phyloP scores from a whole-genome alignment of 1,140 invertebrate species.

The Penaeus vannamei region DNA sequence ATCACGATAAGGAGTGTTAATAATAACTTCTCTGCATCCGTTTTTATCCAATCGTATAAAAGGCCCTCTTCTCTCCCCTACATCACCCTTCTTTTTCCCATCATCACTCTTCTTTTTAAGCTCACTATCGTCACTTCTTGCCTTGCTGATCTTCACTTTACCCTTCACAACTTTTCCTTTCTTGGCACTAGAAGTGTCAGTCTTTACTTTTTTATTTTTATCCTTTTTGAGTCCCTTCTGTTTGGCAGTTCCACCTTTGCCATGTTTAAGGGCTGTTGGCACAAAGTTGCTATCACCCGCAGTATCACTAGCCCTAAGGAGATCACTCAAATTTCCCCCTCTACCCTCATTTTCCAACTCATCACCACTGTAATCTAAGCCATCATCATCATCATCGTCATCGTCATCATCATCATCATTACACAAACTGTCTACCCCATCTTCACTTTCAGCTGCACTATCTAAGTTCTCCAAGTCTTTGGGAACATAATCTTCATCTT shows the following conservation, averaged over 20 bases:
- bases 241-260: conserved; percentile 24
- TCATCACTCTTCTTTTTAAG: conserved; percentile 35
- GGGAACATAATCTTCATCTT: conserved; percentile 68
- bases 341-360: conserved; percentile 36
- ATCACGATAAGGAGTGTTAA: conserved; percentile 56
- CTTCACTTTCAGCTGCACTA: conserved; percentile 60
- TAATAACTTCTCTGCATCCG: conserved; percentile 46
- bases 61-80: conserved; percentile 40
- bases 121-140: conserved; percentile 23
- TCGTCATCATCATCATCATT: conserved; percentile 40
- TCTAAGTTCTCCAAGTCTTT: conserved; percentile 58
- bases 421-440: conserved; percentile 36
- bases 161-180: conserved; percentile 56
- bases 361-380: conserved; percentile 11
- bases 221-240: conserved; percentile 36
- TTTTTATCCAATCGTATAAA: conserved; percentile 45
- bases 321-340: conserved; percentile 25
- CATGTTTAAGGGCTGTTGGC: conserved; percentile 30
- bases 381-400: conserved; percentile 30
- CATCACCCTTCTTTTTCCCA: conserved; percentile 48
- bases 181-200: conserved; percentile 38
- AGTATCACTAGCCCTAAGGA: conserved; percentile 40
- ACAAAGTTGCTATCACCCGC: conserved; percentile 37
- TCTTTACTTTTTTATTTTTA: conserved; percentile 32
- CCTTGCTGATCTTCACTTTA: conserved; percentile 50